Evolutionary conservation across 2,888 invertebrate species (phyloP), one percentile per base, ranked within the genome.

Genomic region (Nomada ferruginata): DNA sequence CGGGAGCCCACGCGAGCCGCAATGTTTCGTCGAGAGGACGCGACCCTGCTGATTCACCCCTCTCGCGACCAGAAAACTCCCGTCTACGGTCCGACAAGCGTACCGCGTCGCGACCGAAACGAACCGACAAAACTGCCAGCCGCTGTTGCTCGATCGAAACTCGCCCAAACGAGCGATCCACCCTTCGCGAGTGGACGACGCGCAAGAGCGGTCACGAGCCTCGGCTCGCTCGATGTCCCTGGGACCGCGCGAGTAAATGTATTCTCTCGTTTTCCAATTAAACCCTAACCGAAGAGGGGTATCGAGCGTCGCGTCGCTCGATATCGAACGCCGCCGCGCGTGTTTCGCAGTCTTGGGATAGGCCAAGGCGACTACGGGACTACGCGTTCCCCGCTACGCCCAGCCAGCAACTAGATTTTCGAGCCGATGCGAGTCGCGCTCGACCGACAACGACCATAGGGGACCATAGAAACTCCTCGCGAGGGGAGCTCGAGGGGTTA

Each of bases 61-160:
- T 68, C 61, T 26, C 50, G 78, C 68, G 18, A 75, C 57, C 63
- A 57, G 66, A 50, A 47, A 60, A 29, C 59, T 26, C 18, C 52
- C 26, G 50, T 5, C 59, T 52, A 47, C 47, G 15, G 15, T 47
- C 15, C 75, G 42, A 47, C 29, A 0, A 65, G 53, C 71, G 65
- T 66, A 71, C 42, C 20, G 50, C 60, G 55, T 47, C 64, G 68
- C n/a, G 26, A 26, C 26, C 26, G 76, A 55, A 50, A 66, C 81
- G 52, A 61, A 80, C 73, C 80, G 73, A 80, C 52, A 50, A 79
- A 59, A 79, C 52, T 52, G 53, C 13, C 9, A 59, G 2, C 52
- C 50, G 52, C 11, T 57, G 50, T n/a, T 10, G 69, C 3, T 29
- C 47, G 18, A 13, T 26, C 20, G 53, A 15, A 57, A 47, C 44